Base-by-base conservation (phyloP, 2,113 vertebrate genomes). In the Ochotona curzoniae region DNA sequence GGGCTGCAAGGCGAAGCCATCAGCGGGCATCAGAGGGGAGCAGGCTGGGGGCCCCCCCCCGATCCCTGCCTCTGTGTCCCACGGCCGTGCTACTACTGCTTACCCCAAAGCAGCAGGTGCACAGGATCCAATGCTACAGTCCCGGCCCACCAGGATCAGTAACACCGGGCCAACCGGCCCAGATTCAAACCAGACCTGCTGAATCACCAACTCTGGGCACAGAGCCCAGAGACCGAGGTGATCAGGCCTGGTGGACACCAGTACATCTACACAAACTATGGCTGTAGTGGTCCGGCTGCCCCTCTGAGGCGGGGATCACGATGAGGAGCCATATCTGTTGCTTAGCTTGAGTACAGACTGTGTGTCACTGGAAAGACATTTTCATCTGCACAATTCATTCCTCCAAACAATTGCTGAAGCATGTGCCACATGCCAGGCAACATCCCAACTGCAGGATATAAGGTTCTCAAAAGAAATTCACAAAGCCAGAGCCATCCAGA, bases 321-420 rank as follows among this genome's bases (percentile, higher is more conserved):
- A 51, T 57, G 51, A 80, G 5, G 0, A 69, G 20, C 51, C 30
- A 12, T 38, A 2, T 61, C 25, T 32, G 7, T 70, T 71, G 32
- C 84, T 93, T 84, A 69, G 66, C 8, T 54, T 38, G 38, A 47
- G 7, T 70, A 64, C 23, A 66, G 83, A 30, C 66, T 21, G n/a
- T 44, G 30, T 73, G 66, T 63, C 71, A 74, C 38, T 69, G 17
- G 88, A 44, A 75, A 83, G 69, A 25, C 32, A 51, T 88, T 80
- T 94, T 89, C 51, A 87, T 81, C 35, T n/a, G 47, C 54, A 78
- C 87, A 87, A 92, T 26, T 38, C 71, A 89, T 80, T 66, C 81
- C 71, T 92, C 61, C 30, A 80, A 44, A 83, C 47, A 64, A 47
- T 79, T 44, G 51, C 83, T 93, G 30, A 84, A 84, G 74, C 35